phyloP scores from a whole-genome alignment of 1,140 invertebrate species.

The Frieseomelitta varia region DNA sequence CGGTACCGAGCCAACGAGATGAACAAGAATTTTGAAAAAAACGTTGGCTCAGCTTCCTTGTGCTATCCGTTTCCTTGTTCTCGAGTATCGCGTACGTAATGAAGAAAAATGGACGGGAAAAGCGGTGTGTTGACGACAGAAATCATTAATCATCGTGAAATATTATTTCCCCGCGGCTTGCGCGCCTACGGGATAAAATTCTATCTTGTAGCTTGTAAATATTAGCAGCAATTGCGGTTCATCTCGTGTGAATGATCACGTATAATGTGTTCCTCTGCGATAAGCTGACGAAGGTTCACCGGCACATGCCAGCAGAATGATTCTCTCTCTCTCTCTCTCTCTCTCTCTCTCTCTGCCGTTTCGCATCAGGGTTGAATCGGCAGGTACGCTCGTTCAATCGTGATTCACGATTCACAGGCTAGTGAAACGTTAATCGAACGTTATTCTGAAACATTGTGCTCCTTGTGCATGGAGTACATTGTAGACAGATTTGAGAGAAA shows the following conservation, averaged over 20 bases:
- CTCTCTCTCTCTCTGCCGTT: background rate
- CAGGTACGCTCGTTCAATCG: conserved; percentile 47
- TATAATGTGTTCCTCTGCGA: conserved; percentile 37
- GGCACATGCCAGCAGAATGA: conserved; percentile 19
- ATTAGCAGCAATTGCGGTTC: conserved; percentile 44
- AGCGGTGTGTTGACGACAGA: conserved; percentile 6
- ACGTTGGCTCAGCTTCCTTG: background rate
- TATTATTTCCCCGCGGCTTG: conserved; percentile 15
- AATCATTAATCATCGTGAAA: conserved; percentile 58
- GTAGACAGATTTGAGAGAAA: background rate
- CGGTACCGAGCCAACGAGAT: no score
- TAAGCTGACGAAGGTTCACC: conserved; percentile 45
- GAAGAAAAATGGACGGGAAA: conserved; percentile 39
- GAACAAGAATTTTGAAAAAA: background rate
- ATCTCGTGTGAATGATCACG: conserved; percentile 43
- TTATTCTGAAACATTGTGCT: conserved; percentile 19
- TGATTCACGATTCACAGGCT: conserved; percentile 47
- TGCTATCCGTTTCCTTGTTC: conserved; percentile 31
- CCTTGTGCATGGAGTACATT: background rate
- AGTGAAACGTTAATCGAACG: conserved; percentile 50
- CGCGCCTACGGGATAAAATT: conserved; percentile 21
- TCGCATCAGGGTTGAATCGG: conserved; percentile 33
- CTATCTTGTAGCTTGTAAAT: conserved; percentile 47
- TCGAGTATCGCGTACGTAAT: conserved; percentile 37
- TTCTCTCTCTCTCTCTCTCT: background rate